Evolutionary conservation across 1,140 invertebrate species (phyloP), one percentile per base, ranked within the genome.

Genomic region (Caerostris darwini): DNA sequence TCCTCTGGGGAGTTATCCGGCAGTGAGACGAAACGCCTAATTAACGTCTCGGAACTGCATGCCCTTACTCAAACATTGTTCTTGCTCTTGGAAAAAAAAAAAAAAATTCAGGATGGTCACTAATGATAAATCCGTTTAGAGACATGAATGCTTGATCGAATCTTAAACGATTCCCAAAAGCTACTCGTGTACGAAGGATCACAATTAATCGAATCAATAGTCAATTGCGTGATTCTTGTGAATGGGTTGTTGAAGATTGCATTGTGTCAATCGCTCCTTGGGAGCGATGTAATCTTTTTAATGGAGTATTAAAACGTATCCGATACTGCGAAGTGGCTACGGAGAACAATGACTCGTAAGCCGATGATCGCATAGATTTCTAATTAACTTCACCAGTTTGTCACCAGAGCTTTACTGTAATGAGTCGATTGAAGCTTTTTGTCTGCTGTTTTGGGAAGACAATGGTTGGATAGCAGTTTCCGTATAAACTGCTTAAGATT

Each of bases 241-340:
- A 94, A 94, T 94, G 83, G 83, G 53, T 61, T 87, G 92, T 56
- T 19, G 85, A 81, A 94, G 59, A 94, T 88, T 89, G 92, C 34
- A 94, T 94, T 82, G 92, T 94, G 92, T 89, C 85, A 89, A 88
- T 88, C 86, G 85, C 53, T 94, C 83, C 58, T 61, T 94, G 92
- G 67, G 92, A 93, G 85, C 83, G 92, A 94, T 94, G 86, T 87
- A 89, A 94, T 94, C 92, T 94, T 87, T 87, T 88, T 81, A 94
- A 94, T 94, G 92, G 92, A 59, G 86, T 94, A 94, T 94, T 94
- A 94, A 94, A 94, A 77, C 86, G 92, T 94, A 94, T 94, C 71
- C 92, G 92, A 94, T 94, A 94, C 90, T 87, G 64, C 56, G n/a
- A 34, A 61, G 77, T 83, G 17, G 58, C 71, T 92, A n/a, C 57